These are phyloP conservation scores for Macrochelys suwanniensis DNA, from an alignment of 2,797 vertebrate genomes.

Conservation along the genomic window DNA sequence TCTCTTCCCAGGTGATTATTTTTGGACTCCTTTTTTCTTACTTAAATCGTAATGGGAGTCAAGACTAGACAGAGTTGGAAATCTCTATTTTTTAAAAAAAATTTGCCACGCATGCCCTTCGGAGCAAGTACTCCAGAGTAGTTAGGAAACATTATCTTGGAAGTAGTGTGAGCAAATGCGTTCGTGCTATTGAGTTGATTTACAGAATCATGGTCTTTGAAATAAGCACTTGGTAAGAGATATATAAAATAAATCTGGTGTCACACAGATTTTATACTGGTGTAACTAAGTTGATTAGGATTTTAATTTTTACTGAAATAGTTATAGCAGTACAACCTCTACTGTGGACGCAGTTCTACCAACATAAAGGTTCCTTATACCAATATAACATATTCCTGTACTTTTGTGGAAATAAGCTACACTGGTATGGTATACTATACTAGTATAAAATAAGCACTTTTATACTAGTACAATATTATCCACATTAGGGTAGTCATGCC, in stretches of 20 bases:
- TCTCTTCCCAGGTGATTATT: not conserved
- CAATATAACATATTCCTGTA: not conserved
- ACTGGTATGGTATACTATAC: too few species aligned
- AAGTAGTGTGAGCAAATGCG: slow-evolving; percentile 49
- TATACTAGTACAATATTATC: not conserved
- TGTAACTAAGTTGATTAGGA: not conserved
- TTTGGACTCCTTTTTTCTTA: not conserved
- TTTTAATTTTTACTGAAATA: not conserved
- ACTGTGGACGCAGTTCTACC: not conserved
- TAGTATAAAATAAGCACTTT: not conserved
- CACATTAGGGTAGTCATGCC: not conserved
- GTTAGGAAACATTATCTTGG: not conserved
- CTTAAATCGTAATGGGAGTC: not conserved
- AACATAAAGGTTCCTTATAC: not conserved
- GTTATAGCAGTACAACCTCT: not conserved
- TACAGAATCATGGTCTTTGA: slow-evolving; percentile 33
- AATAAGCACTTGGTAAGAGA: slow-evolving; percentile 24
- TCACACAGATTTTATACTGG: not conserved
- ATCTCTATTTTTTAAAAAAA: not conserved
- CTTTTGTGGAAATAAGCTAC: not conserved
- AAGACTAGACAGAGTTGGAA: not conserved
- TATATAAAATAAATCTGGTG: slow-evolving; percentile 14
- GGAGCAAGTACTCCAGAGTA: not conserved
- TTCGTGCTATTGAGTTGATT: slow-evolving; percentile 42
- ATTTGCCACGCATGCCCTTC: not conserved